These are phyloP conservation scores for Latrodectus hesperus DNA, from an alignment of 2,888 invertebrate species.

Conservation along the genomic window DNA sequence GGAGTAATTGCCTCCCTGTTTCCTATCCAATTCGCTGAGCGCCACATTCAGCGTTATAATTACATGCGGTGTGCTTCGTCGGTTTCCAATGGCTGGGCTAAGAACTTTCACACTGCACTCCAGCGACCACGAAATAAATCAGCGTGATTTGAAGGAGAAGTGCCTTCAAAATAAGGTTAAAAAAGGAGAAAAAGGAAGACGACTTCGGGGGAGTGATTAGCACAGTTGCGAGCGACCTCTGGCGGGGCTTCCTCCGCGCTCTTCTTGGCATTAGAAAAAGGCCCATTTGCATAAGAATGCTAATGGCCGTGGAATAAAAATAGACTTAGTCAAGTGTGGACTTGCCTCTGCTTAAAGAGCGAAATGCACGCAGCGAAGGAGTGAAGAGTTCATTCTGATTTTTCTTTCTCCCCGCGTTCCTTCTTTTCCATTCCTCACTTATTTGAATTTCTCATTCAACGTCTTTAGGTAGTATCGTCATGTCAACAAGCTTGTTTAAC, in stretches of 20 bases:
- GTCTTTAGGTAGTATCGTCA: slow-evolving; percentile 47
- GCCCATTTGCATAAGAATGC: slow-evolving; percentile 67
- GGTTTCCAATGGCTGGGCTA: slow-evolving; percentile 64
- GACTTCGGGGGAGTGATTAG: slow-evolving; percentile 37
- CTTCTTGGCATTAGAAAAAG: slow-evolving; percentile 57
- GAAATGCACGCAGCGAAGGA: slow-evolving; percentile 26
- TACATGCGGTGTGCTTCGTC: slow-evolving; percentile 68
- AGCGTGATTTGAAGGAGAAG: slow-evolving; percentile 53
- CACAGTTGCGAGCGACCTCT: slow-evolving; percentile 50
- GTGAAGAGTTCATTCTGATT: slow-evolving; percentile 29
- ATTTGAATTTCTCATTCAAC: slow-evolving; percentile 58
- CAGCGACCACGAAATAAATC: slow-evolving; percentile 67
- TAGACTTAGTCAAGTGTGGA: slow-evolving; percentile 56
- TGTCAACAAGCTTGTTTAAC: slow-evolving; percentile 69
- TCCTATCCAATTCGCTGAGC: slow-evolving; percentile 61
- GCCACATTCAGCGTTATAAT: slow-evolving; percentile 68
- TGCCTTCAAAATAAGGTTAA: slow-evolving; percentile 9
- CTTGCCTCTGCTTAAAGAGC: slow-evolving; percentile 60
- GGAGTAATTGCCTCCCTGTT: slow-evolving; percentile 54
- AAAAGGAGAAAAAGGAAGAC: slow-evolving; percentile 7
- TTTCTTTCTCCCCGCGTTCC: slow-evolving; percentile 9
- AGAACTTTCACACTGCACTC: slow-evolving; percentile 67
- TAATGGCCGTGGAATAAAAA: slow-evolving; percentile 66
- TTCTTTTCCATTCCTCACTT: slow-evolving; percentile 45
- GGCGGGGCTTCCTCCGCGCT: slow-evolving; percentile 24